Evolutionary conservation across 2,888 invertebrate species (phyloP).

Genomic region (Gnatocerus cornutus): DNA sequence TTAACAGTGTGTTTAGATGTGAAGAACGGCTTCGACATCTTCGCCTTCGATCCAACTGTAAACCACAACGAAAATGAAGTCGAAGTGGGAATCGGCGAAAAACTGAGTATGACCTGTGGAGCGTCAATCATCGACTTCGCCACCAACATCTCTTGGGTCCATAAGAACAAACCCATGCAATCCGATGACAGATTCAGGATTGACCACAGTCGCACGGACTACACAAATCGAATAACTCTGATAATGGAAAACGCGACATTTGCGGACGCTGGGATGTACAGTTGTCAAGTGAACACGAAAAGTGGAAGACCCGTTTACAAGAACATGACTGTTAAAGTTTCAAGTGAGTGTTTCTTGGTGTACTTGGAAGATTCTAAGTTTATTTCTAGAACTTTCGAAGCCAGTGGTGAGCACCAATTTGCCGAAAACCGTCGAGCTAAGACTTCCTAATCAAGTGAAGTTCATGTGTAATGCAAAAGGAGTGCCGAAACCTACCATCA

Average conservation of each 20-base stretch:
- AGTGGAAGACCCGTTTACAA: constrained; percentile 30
- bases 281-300: constrained; percentile 51
- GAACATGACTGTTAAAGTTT: constrained; percentile 50
- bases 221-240: constrained; percentile 55
- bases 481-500: constrained; percentile 78
- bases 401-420: constrained; percentile 73
- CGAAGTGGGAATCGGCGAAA: constrained; percentile 73
- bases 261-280: constrained; percentile 57
- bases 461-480: constrained; percentile 75
- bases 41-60: constrained; percentile 68
- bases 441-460: constrained; percentile 66
- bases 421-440: constrained; percentile 66
- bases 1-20: constrained; percentile 72
- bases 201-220: constrained; percentile 53
- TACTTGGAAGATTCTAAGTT: not conserved
- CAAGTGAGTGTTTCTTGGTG: constrained; percentile 49
- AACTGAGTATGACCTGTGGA: constrained; percentile 75
- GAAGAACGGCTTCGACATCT: constrained; percentile 70
- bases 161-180: constrained; percentile 40
- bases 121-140: constrained; percentile 74
- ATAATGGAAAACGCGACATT: constrained; percentile 52
- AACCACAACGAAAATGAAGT: constrained; percentile 60
- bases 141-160: constrained; percentile 72
- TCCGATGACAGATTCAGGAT: constrained; percentile 47
- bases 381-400: constrained; percentile 67